Conservation (phyloP, 2,113 vertebrate species). For the Lamprologus lemairii region DNA sequence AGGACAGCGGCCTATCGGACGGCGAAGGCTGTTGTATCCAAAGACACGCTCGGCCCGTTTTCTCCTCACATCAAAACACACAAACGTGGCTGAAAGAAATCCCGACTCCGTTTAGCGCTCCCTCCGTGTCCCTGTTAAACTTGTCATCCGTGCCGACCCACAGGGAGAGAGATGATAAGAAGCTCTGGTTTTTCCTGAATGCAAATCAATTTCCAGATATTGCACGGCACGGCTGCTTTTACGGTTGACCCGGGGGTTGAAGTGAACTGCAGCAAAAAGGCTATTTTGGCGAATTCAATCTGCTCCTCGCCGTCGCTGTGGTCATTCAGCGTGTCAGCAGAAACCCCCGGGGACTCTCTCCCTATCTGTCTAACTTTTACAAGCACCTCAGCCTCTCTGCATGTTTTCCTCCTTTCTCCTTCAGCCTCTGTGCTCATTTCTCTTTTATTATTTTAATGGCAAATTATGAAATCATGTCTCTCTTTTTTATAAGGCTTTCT, state of each 20-base stretch:
- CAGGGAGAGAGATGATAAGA: background rate
- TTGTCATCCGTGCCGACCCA: background rate
- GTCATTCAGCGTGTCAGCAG: conserved; percentile 30
- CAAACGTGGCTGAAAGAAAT: background rate
- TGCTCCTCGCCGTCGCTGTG: background rate
- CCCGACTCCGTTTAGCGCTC: background rate
- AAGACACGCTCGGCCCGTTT: background rate
- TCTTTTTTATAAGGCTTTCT: background rate
- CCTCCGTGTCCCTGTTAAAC: background rate
- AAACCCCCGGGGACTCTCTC: background rate
- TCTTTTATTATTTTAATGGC: background rate
- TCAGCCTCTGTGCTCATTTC: background rate
- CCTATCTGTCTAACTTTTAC: background rate
- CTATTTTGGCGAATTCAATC: conserved; percentile 22
- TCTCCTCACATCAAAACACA: background rate
- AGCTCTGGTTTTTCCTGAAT: conserved; percentile 6
- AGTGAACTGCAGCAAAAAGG: background rate
- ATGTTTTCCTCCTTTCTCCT: background rate
- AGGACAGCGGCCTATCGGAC: background rate
- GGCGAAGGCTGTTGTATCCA: background rate
- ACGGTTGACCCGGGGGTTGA: background rate
- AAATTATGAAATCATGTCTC: background rate
- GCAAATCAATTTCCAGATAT: conserved; percentile 36
- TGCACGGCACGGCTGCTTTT: conserved; percentile 5
- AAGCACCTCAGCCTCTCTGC: background rate